A percentile compares a stretch with the other conserved stretches of the same genome.
Evolutionary conservation across 2,797 vertebrate genomes (phyloP).

Genomic region (Spinus pinus): DNA sequence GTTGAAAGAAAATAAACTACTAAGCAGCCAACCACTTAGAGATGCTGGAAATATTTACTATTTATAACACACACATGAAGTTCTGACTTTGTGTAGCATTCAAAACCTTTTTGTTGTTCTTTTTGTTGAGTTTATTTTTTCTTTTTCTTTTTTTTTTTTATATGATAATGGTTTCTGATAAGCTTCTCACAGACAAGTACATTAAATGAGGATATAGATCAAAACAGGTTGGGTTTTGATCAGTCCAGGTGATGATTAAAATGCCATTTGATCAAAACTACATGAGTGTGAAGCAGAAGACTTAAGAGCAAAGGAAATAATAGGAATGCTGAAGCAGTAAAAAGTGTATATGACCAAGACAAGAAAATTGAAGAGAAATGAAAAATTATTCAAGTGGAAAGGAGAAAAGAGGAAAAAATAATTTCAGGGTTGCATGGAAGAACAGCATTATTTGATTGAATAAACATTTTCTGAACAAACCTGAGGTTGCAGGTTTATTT

Average conservation of each 20-base stretch:
- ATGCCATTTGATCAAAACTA: background rate
- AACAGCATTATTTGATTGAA: background rate
- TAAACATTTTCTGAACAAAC: background rate
- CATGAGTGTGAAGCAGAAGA: background rate
- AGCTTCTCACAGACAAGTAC: background rate
- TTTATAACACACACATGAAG: background rate
- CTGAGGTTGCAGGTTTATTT: background rate
- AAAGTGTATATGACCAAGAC: background rate
- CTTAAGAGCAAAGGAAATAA: background rate
- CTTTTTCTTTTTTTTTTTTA: background rate
- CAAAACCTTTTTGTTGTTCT: background rate
- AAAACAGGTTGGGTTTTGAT: background rate
- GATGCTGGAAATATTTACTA: background rate
- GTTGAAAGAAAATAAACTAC: background rate
- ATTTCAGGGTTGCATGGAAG: background rate
- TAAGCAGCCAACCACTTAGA: background rate
- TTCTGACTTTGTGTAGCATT: background rate
- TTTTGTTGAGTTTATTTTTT: no score
- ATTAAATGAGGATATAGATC: background rate
- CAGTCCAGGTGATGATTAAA: background rate
- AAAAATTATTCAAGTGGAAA: background rate
- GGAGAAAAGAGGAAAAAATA: background rate
- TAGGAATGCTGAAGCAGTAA: background rate
- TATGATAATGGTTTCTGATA: background rate
- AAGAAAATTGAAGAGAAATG: background rate